phyloP scores from a whole-genome alignment of 64 coral and sea anemone species.

The Catalaphyllia jardinei region DNA sequence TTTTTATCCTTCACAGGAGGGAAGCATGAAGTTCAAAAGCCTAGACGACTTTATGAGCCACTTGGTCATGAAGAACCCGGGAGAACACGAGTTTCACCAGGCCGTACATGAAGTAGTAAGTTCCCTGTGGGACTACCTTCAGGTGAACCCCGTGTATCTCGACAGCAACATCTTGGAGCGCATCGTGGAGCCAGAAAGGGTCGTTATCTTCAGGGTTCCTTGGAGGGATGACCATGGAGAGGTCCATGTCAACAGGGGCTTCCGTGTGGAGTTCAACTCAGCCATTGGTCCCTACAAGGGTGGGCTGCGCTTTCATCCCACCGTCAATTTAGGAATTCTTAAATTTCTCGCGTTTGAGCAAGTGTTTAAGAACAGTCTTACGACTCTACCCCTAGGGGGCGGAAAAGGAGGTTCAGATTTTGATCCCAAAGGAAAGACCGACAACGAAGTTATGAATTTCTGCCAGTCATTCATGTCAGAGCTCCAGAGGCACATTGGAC shows the following conservation, averaged over 20 bases:
- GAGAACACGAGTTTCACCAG: constrained; percentile 82
- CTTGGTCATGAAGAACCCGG: constrained; percentile 69
- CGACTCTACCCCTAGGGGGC: constrained; percentile 83
- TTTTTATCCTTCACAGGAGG: background rate
- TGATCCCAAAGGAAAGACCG: constrained; percentile 84
- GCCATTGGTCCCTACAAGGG: constrained; percentile 92
- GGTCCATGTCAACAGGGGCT: constrained; percentile 83
- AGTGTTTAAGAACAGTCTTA: constrained; percentile 89
- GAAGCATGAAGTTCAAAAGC: constrained; percentile 56
- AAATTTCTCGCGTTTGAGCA: constrained; percentile 95
- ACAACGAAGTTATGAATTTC: constrained; percentile 94
- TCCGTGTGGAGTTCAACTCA: constrained; percentile 89
- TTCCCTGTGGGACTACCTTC: constrained; percentile 73
- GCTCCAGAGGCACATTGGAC: constrained; percentile 89
- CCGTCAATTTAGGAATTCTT: constrained; percentile 83
- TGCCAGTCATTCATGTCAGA: constrained; percentile 97
- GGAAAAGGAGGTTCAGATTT: constrained; percentile 94
- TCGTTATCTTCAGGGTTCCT: constrained; percentile 88
- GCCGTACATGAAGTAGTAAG: constrained; percentile 82
- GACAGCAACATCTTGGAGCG: constrained; percentile 79
- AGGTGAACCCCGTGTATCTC: constrained; percentile 61
- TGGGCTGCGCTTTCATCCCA: constrained; percentile 80
- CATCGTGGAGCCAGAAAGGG: constrained; percentile 88
- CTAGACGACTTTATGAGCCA: constrained; percentile 73
- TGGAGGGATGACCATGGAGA: constrained; percentile 83